phyloP scores from a whole-genome alignment of 2,113 vertebrate species.

The Brachirus orientalis region DNA sequence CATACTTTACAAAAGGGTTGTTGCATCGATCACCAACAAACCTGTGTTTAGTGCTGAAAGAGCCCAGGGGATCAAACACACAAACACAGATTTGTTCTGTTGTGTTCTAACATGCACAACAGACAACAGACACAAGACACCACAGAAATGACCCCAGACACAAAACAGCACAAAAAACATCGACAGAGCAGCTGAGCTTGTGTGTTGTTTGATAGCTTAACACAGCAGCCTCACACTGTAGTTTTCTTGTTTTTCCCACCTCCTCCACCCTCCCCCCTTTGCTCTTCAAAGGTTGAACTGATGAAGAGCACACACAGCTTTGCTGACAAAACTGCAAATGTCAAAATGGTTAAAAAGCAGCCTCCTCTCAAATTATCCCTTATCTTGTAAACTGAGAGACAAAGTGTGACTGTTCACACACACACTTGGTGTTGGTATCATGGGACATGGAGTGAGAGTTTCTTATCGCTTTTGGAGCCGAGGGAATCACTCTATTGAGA shows the following conservation, averaged over 20 bases:
- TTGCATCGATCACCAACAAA: slow-evolving; percentile 40
- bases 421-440: slow-evolving; percentile 6
- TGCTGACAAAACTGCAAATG: slow-evolving; percentile 54
- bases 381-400: slow-evolving; percentile 29
- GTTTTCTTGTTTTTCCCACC: slow-evolving; percentile 30
- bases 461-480: slow-evolving; percentile 41
- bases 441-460: slow-evolving; percentile 18
- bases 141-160: slow-evolving; percentile 52
- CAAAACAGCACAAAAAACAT: slow-evolving; percentile 62
- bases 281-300: slow-evolving; percentile 68
- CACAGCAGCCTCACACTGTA: slow-evolving; percentile 39
- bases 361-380: slow-evolving; percentile 13
- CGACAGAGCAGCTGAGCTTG: slow-evolving; percentile 53
- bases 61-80: slow-evolving; percentile 52
- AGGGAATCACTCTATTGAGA: slow-evolving; percentile 1
- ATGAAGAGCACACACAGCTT: slow-evolving; percentile 50
- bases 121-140: slow-evolving; percentile 23
- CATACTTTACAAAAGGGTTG: slow-evolving; percentile 37
- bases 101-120: slow-evolving; percentile 39
- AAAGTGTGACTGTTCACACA: slow-evolving; percentile 15
- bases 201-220: slow-evolving; percentile 46
- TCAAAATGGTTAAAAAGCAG: slow-evolving; percentile 53
- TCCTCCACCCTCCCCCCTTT: slow-evolving; percentile 32
- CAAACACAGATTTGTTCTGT: slow-evolving; percentile 46
- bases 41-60: slow-evolving; percentile 42